Base-by-base conservation (phyloP, 2,113 vertebrate species). In the Ranitomeya variabilis region DNA sequence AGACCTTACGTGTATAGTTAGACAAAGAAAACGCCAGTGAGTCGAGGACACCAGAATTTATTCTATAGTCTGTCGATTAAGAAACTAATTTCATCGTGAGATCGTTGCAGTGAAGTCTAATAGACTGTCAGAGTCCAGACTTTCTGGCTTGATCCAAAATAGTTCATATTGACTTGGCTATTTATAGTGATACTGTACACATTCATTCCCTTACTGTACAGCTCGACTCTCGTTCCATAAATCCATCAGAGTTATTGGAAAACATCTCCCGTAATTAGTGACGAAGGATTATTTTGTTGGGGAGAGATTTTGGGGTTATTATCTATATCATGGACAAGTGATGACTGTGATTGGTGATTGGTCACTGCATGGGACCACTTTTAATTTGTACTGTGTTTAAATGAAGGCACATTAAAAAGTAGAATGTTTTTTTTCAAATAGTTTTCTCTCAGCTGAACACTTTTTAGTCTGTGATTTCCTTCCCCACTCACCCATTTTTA, bases 131-230 rank as follows among this genome's bases (percentile, higher is more conserved):
- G 66, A 26, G 21, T 84, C 52, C 82, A 84, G 45, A 69, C 64
- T 55, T 18, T 71, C 51, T 81, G 57, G 23, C 23, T 62, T 60
- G 52, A 26, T 37, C 23, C 8, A 62, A 81, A 81, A 81, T 37
- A 37, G 79, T 81, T 81, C 23, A 81, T 37, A 81, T 81, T 81
- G 79, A 81, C 79, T 62, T 45, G 3, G 23, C 55, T 81, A 60
- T 82, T 82, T 82, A 64, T 64, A 82, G 59, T 51, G 21, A 82
- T 64, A 82, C 59, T 45, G 18, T 82, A n/a, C 11, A 45, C 2
- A 13, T 21, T 23, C 11, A 82, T 82, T 64, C 37, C 59, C 59
- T 60, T 18, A 31, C 79, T 60, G 55, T 81, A 16, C 59, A 81
- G 57, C 79, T 26, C 45, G 16, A n/a, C 51, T 54, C 15, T 78